A percentile compares a stretch with the other conserved stretches of the same genome.
These are phyloP conservation scores for Parasteatoda tepidariorum DNA, from an alignment of 1,140 invertebrate species.

Conservation along the genomic window DNA sequence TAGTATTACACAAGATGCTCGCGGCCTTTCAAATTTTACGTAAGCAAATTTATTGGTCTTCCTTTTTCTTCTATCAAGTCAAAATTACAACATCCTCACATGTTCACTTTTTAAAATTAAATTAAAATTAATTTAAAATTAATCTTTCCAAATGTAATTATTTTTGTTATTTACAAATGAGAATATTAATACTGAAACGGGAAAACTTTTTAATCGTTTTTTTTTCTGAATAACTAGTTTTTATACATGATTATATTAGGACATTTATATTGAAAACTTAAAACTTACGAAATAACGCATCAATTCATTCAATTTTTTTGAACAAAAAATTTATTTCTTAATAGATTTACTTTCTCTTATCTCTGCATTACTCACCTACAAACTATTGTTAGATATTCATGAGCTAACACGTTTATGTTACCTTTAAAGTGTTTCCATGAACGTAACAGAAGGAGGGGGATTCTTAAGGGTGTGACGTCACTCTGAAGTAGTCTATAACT, in stretches of 20 bases:
- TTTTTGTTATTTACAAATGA: no score
- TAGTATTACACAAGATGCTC: no score
- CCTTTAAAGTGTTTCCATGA: not conserved
- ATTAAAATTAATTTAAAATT: no score
- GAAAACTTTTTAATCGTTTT: not conserved
- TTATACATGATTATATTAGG: not conserved
- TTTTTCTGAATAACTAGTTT: not conserved
- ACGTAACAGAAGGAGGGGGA: not conserved
- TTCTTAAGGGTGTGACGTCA: not conserved
- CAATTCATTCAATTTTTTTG: not conserved
- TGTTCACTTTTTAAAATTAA: no score
- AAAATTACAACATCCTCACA: no score
- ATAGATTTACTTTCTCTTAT: not conserved
- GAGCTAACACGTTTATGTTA: not conserved
- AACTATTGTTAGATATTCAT: not conserved
- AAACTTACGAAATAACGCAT: not conserved
- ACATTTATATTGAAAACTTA: not conserved
- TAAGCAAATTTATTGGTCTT: no score
- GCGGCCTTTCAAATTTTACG: no score
- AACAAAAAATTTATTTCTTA: not conserved
- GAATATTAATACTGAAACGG: no score
- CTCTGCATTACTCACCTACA: not conserved
- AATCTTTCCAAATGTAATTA: no score
- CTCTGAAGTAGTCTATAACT: not conserved
- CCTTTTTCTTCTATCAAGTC: no score